phyloP scores from a whole-genome alignment of 2,888 invertebrate genomes.

The Rhamphomyia laevipes region DNA sequence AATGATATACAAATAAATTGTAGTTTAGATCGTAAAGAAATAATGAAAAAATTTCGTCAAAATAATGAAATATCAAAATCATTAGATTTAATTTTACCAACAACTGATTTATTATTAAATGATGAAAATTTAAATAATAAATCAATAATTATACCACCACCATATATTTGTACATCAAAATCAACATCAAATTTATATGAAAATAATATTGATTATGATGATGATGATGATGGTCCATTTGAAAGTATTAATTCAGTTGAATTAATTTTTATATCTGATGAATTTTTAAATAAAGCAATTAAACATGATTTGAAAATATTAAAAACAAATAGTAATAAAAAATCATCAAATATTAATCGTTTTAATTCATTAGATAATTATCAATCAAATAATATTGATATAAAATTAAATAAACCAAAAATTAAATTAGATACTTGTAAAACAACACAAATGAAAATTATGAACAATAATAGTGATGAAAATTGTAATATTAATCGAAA shows the following conservation, averaged over 20 bases:
- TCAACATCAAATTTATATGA: constrained; percentile 10
- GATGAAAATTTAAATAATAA: not conserved
- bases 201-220: not conserved
- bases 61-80: constrained; percentile 12
- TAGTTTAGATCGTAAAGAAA: not conserved
- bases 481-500: not conserved
- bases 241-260: constrained; percentile 18
- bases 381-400: not conserved
- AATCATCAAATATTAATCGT: not conserved
- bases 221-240: constrained; percentile 12
- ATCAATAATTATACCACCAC: not conserved
- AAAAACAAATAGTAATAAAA: constrained; percentile 7
- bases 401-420: not conserved
- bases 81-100: constrained; percentile 9
- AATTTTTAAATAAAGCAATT: constrained; percentile 16
- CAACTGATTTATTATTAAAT: not conserved
- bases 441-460: not conserved
- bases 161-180: constrained; percentile 8
- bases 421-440: not conserved
- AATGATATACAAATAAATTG: constrained; percentile 8
- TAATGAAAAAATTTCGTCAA: constrained; percentile 8
- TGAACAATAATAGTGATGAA: not conserved
- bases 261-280: constrained; percentile 19
- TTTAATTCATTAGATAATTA: too few species aligned
- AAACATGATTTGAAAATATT: constrained; percentile 16